A percentile compares a stretch with the other conserved stretches of the same genome.
These are phyloP conservation scores for Orthosia gracilis DNA, from an alignment of 2,888 invertebrate genomes.

Conservation along the genomic window DNA sequence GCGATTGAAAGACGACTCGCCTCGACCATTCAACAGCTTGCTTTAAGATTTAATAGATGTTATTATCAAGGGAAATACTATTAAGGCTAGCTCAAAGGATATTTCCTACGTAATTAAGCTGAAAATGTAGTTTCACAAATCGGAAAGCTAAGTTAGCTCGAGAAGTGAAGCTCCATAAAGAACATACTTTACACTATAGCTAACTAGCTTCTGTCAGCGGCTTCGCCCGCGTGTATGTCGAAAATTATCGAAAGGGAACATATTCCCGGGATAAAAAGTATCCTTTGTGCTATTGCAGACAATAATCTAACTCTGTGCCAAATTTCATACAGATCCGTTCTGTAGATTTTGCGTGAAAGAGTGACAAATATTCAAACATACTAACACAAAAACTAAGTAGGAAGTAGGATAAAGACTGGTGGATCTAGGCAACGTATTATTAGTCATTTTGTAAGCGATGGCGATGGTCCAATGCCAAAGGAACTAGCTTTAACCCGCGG, in stretches of 20 bases:
- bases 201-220: not conserved
- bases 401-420: too few relatives aligned
- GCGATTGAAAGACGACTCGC: not conserved
- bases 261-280: not conserved
- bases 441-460: too few relatives aligned
- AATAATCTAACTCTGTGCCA: too few relatives aligned
- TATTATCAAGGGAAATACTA: conserved; percentile 16
- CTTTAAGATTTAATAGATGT: conserved; percentile 7
- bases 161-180: conserved; percentile 5
- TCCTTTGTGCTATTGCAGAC: too few relatives aligned
- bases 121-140: conserved; percentile 1
- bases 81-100: conserved; percentile 12
- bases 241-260: not conserved
- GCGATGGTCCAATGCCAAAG: too few relatives aligned
- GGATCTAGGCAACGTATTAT: too few relatives aligned
- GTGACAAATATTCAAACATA: too few relatives aligned
- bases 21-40: conserved; percentile 7
- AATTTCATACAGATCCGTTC: too few relatives aligned
- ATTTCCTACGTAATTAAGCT: conserved; percentile 5
- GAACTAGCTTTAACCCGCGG: too few relatives aligned
- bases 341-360: too few relatives aligned
- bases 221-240: not conserved
- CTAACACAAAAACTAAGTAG: too few relatives aligned
- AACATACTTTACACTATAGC: not conserved
- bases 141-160: not conserved